These are phyloP conservation scores for Triplophysa rosa DNA, from an alignment of 2,113 vertebrate species.

Conservation along the genomic window DNA sequence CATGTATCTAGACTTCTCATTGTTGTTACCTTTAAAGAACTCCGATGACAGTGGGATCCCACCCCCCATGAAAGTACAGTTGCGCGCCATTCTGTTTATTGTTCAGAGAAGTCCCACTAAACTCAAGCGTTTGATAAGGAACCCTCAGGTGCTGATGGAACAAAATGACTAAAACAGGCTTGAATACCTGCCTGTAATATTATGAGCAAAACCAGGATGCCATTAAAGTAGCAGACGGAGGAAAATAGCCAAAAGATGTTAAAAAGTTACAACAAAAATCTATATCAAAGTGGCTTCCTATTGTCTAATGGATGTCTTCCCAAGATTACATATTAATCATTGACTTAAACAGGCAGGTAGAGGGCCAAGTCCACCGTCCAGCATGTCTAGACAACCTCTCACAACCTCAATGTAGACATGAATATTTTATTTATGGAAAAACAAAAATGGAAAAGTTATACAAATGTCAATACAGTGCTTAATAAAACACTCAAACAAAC, in stretches of 20 bases:
- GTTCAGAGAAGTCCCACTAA: background rate
- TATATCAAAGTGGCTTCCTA: constrained; percentile 40
- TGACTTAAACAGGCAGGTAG: constrained; percentile 64
- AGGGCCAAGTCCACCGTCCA: constrained; percentile 66
- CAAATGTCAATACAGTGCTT: background rate
- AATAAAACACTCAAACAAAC: background rate
- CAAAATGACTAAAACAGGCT: background rate
- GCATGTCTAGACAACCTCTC: background rate
- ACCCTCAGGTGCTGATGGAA: background rate
- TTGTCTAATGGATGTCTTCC: constrained; percentile 48
- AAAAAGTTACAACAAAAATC: constrained; percentile 31
- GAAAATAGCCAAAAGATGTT: background rate
- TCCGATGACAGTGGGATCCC: constrained; percentile 74
- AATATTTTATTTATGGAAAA: background rate
- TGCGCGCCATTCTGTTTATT: constrained; percentile 57
- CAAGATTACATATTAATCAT: constrained; percentile 68
- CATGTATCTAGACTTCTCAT: background rate
- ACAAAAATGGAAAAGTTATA: background rate
- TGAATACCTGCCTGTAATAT: background rate
- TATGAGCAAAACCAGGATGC: background rate
- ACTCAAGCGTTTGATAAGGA: background rate
- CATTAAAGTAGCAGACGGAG: too few relatives aligned
- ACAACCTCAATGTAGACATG: background rate
- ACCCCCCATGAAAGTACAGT: constrained; percentile 70
- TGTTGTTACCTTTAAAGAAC: constrained; percentile 71